Percentiles rank a stretch among this genome's conserved stretches.
These are phyloP conservation scores for Bovichtus diacanthus DNA, from an alignment of 2,797 vertebrate genomes.

Conservation along the genomic window DNA sequence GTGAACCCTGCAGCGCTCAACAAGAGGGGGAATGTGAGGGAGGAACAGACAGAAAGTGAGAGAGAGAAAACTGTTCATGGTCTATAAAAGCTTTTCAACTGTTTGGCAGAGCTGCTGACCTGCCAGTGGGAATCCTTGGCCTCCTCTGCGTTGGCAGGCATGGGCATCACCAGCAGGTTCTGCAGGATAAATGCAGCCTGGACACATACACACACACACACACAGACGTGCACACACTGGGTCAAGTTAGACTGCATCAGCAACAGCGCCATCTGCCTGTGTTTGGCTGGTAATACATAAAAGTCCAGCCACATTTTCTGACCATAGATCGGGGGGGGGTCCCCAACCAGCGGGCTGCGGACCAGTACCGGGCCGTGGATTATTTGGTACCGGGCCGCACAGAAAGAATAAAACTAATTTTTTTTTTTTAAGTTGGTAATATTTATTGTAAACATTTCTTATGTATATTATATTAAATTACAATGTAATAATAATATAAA, in stretches of 20 bases:
- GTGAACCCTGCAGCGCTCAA: slow-evolving; percentile 45
- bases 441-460: too few relatives aligned
- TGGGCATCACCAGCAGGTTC: slow-evolving; percentile 95
- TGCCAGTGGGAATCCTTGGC: slow-evolving; percentile 91
- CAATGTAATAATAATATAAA: too few relatives aligned
- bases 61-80: slow-evolving; percentile 56
- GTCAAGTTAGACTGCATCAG: slow-evolving; percentile 71
- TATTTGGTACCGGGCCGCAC: too few relatives aligned
- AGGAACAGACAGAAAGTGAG: slow-evolving; percentile 31
- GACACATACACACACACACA: slow-evolving; percentile 40
- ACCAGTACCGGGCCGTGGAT: too few relatives aligned
- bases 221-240: slow-evolving; percentile 14
- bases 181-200: slow-evolving; percentile 98
- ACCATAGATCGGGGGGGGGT: too few relatives aligned
- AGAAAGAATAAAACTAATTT: too few relatives aligned
- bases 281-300: slow-evolving; percentile 72
- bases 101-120: slow-evolving; percentile 85
- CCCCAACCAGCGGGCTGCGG: too few relatives aligned
- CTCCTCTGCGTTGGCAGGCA: slow-evolving; percentile 89
- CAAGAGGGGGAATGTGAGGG: slow-evolving; percentile 31
- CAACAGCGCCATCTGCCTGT: slow-evolving; percentile 89
- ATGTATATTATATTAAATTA: too few relatives aligned
- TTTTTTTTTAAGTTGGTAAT: too few relatives aligned
- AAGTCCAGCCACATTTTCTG: slow-evolving; percentile 31
- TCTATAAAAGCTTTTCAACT: slow-evolving; percentile 72